These are phyloP conservation scores for Neodontobutis hainanensis DNA, from an alignment of 2,113 vertebrate species.

Conservation along the genomic window DNA sequence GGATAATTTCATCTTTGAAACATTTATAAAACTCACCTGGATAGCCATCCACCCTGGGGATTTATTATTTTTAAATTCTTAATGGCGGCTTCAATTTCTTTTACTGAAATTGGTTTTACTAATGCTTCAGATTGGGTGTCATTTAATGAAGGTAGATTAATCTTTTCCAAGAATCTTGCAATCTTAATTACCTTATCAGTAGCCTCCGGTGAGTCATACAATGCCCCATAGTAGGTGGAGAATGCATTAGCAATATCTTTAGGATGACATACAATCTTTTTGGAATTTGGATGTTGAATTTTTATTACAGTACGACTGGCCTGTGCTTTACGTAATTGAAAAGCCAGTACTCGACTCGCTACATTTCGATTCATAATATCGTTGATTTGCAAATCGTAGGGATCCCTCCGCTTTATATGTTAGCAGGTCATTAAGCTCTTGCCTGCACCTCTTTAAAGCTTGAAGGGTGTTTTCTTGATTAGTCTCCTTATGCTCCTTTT, in stretches of 20 bases:
- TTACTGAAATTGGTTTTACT: not conserved
- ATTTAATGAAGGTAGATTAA: too few species aligned
- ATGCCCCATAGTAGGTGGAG: too few species aligned
- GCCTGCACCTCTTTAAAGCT: not conserved
- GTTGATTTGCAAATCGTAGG: not conserved
- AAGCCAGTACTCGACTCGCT: not conserved
- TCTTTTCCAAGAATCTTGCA: too few species aligned
- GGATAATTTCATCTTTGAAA: too few species aligned
- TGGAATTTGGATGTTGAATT: not conserved
- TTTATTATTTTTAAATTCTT: too few species aligned
- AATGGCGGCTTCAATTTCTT: too few species aligned
- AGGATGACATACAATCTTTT: not conserved
- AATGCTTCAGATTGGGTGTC: not conserved
- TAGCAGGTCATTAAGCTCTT: not conserved
- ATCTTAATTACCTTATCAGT: too few species aligned
- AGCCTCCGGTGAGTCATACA: too few species aligned
- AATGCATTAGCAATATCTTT: not conserved
- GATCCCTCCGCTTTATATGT: conserved; percentile 19
- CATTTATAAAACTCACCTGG: too few species aligned
- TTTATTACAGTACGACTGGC: not conserved
- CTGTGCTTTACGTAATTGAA: not conserved
- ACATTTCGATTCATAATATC: conserved; percentile 15
- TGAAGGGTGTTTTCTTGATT: not conserved
- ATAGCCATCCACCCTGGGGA: too few species aligned
- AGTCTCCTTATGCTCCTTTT: conserved; percentile 1